A percentile compares a stretch with the other conserved stretches of the same genome.
Conservation (phyloP, 2,888 invertebrate genomes). For the Drosophila cracens region DNA sequence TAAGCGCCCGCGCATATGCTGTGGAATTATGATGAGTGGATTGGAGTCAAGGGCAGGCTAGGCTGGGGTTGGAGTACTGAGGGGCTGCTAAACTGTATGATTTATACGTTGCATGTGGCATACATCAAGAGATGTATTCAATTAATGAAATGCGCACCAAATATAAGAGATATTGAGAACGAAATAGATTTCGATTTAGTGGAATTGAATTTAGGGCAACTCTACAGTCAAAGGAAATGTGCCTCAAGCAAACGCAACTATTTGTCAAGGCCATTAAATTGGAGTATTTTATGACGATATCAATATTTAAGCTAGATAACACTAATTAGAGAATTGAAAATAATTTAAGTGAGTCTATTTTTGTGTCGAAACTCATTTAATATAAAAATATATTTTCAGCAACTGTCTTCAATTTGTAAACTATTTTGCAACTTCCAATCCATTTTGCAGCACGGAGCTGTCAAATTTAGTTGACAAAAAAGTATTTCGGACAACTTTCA, state of each 20-base stretch:
- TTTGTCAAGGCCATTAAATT: neutral
- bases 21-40: constrained; percentile 79
- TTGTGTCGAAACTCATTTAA: neutral
- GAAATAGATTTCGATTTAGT: neutral
- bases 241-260: neutral
- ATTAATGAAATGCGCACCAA: neutral
- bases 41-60: neutral
- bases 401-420: neutral
- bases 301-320: neutral
- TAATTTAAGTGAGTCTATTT: neutral
- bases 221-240: neutral
- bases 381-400: neutral
- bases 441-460: neutral
- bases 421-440: too few relatives aligned
- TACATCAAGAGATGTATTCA: neutral
- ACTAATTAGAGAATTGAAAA: accelerated
- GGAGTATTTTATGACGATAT: neutral
- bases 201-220: neutral
- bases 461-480: neutral
- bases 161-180: neutral
- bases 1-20: constrained; percentile 62
- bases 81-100: constrained; percentile 21
- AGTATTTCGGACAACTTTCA: neutral
- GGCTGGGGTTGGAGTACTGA: neutral
- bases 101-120: constrained; percentile 6